Evolutionary conservation across 2,888 invertebrate genomes (phyloP).

Genomic region (Dryobota labecula): DNA sequence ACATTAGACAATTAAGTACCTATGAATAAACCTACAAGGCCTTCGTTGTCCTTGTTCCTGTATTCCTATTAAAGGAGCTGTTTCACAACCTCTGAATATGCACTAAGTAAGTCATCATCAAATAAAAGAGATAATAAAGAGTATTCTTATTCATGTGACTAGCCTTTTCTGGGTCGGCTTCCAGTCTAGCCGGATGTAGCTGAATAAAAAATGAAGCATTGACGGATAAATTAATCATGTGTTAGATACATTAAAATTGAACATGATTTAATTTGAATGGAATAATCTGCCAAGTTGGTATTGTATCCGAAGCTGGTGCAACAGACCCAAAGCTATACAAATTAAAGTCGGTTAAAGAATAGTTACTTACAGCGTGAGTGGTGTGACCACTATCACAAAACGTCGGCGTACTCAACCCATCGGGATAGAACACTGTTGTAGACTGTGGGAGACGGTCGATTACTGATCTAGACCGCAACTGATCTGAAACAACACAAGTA

Average conservation of each 20-base stretch:
- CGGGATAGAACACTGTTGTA: constrained; percentile 82
- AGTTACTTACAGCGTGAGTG: constrained; percentile 87
- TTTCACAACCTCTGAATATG: neutral
- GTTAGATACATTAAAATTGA: neutral
- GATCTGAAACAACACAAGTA: constrained; percentile 82
- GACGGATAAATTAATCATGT: too few species aligned
- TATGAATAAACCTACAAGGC: neutral
- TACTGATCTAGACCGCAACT: constrained; percentile 83
- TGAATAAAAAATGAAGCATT: too few species aligned
- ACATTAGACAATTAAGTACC: neutral
- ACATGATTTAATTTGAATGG: neutral
- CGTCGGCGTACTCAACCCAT: constrained; percentile 90
- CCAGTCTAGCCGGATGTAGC: too few species aligned
- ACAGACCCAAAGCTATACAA: neutral
- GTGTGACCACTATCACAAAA: constrained; percentile 88
- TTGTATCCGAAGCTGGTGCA: neutral
- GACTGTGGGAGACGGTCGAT: constrained; percentile 82
- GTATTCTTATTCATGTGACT: too few species aligned
- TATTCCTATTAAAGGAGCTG: too few species aligned
- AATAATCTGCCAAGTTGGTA: neutral
- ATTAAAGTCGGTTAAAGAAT: neutral
- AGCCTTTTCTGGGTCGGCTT: too few species aligned
- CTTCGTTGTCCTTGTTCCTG: neutral
- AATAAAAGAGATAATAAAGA: too few species aligned
- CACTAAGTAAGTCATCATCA: too few species aligned